A percentile compares a stretch with the other conserved stretches of the same genome.
Conservation (phyloP, 2,113 vertebrate species). For the Uropsilus gracilis region DNA sequence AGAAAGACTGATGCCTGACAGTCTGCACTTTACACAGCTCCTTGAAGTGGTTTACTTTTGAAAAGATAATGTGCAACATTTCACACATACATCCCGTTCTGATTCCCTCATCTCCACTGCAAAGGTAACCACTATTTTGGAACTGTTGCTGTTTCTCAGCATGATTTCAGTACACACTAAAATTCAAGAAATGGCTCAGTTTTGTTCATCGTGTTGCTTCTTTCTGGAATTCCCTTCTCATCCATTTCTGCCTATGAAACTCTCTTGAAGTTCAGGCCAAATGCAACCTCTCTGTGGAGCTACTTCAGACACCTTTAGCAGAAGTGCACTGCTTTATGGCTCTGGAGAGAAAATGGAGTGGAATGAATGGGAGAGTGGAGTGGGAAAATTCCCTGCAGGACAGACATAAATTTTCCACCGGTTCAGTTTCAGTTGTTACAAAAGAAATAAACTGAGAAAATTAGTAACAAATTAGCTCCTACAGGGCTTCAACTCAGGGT, state of each 20-base stretch:
- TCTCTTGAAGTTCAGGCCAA: slow-evolving; percentile 2
- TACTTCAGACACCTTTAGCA: background rate
- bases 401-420: background rate
- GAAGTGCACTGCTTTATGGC: background rate
- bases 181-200: background rate
- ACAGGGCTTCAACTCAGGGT: background rate
- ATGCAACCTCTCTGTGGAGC: background rate
- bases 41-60: background rate
- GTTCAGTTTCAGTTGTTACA: slow-evolving; percentile 13
- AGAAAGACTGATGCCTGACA: background rate
- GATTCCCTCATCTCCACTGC: background rate
- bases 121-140: background rate
- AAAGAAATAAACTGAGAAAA: slow-evolving; percentile 9
- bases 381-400: background rate
- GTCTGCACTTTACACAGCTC: background rate
- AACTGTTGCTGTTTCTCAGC: background rate
- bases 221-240: slow-evolving; percentile 7
- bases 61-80: slow-evolving; percentile 6
- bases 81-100: background rate
- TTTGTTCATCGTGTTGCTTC: slow-evolving; percentile 4
- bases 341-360: background rate
- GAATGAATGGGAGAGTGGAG: background rate
- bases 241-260: background rate
- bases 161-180: background rate
- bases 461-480: slow-evolving; percentile 33